Evolutionary conservation across 2,888 invertebrate species (phyloP).

Genomic region (Hyppa rectilinea): DNA sequence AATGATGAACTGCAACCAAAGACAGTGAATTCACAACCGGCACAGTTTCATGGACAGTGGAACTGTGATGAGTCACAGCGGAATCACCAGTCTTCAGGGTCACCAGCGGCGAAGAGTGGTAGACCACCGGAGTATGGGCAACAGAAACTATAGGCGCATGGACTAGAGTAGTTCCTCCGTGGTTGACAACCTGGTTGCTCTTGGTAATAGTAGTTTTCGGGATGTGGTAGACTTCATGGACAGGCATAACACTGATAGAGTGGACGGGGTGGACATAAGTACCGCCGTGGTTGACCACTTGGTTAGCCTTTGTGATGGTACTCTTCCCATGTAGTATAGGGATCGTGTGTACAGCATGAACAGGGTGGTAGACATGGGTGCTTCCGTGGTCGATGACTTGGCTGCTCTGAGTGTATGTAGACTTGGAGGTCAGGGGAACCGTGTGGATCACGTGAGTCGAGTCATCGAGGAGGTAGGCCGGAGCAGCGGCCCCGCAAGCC

Average conservation of each 20-base stretch:
- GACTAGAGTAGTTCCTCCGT: slow-evolving; percentile 73
- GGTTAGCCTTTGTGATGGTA: slow-evolving; percentile 79
- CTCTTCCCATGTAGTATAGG: slow-evolving; percentile 72
- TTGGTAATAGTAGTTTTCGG: slow-evolving; percentile 78
- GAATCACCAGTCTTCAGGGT: slow-evolving; percentile 80
- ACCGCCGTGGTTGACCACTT: slow-evolving; percentile 79
- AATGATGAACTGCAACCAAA: slow-evolving; percentile 76
- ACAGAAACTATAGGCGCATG: slow-evolving; percentile 65
- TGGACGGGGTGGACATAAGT: slow-evolving; percentile 73
- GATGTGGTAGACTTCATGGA: slow-evolving; percentile 69
- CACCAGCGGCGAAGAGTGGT: slow-evolving; percentile 74
- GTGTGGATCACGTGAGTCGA: slow-evolving; percentile 71
- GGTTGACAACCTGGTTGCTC: slow-evolving; percentile 82
- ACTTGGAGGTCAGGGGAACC: slow-evolving; percentile 71
- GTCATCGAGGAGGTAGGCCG: slow-evolving; percentile 70
- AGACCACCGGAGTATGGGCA: slow-evolving; percentile 73
- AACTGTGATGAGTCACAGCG: slow-evolving; percentile 88
- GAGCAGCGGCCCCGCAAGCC: slow-evolving; percentile 76
- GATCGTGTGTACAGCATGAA: slow-evolving; percentile 53
- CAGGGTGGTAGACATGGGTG: slow-evolving; percentile 72
- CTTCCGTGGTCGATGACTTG: slow-evolving; percentile 78
- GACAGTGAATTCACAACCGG: slow-evolving; percentile 76
- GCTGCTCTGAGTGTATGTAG: slow-evolving; percentile 76
- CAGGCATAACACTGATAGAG: slow-evolving; percentile 65
- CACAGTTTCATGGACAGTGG: slow-evolving; percentile 84